These are phyloP conservation scores for Pyrocephalus nanus DNA, from an alignment of 2,797 vertebrate genomes.

Conservation along the genomic window DNA sequence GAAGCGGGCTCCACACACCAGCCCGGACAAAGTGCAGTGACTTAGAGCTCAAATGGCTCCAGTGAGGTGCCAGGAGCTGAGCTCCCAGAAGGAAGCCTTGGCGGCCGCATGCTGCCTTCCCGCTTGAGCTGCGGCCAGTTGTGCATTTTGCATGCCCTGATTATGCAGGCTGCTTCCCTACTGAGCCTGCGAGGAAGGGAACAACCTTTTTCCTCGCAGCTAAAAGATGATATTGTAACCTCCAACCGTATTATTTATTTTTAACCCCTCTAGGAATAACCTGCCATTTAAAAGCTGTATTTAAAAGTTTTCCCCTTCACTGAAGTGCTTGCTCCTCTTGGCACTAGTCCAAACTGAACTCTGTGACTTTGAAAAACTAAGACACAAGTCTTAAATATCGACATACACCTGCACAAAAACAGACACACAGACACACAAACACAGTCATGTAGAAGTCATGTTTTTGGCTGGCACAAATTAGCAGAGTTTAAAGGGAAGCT, in stretches of 20 bases:
- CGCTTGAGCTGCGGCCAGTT: slow-evolving; percentile 47
- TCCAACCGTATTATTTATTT: slow-evolving; percentile 35
- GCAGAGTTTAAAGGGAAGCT: neutral
- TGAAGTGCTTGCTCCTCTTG: slow-evolving; percentile 27
- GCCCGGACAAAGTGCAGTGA: slow-evolving; percentile 8
- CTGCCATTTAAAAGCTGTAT: slow-evolving; percentile 49
- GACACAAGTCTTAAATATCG: neutral
- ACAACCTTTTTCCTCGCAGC: neutral
- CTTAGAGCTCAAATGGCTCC: slow-evolving; percentile 60
- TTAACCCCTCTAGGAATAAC: slow-evolving; percentile 58
- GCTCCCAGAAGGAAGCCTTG: slow-evolving; percentile 59
- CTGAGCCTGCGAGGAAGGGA: neutral
- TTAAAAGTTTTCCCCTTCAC: slow-evolving; percentile 29
- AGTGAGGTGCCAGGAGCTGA: slow-evolving; percentile 40
- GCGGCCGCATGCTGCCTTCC: slow-evolving; percentile 1
- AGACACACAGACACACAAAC: neutral
- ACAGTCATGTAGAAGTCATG: neutral
- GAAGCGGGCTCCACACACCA: neutral
- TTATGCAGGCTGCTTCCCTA: slow-evolving; percentile 17
- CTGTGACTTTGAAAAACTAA: slow-evolving; percentile 27
- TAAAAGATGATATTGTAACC: slow-evolving; percentile 40
- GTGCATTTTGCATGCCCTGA: slow-evolving; percentile 28
- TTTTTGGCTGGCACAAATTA: neutral
- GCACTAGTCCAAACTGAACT: slow-evolving; percentile 24
- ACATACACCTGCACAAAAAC: slow-evolving; percentile 20